A percentile compares a stretch with the other conserved stretches of the same genome.
Evolutionary conservation across 2,888 invertebrate genomes (phyloP).

Genomic region (Biston stratarius): DNA sequence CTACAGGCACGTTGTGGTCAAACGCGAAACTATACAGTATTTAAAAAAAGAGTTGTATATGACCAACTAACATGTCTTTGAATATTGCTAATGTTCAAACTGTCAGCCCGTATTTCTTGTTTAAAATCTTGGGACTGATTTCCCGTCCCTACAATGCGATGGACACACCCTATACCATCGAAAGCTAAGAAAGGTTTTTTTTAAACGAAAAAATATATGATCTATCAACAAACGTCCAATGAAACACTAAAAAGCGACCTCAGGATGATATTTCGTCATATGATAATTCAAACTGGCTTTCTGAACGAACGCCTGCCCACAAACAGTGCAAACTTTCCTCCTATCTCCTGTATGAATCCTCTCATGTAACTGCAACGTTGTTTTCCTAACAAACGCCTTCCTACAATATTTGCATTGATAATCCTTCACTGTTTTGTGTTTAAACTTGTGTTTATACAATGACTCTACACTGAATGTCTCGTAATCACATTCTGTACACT

Average conservation of each 20-base stretch:
- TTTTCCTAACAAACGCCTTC: slow-evolving; percentile 74
- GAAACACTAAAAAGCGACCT: slow-evolving; percentile 60
- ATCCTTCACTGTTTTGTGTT: slow-evolving; percentile 74
- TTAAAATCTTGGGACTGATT: too few species aligned
- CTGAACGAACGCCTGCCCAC: slow-evolving; percentile 77
- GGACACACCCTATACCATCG: too few species aligned
- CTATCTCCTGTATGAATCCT: slow-evolving; percentile 75
- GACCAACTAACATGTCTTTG: too few species aligned
- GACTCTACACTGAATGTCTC: slow-evolving; percentile 66
- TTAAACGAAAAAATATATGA: too few species aligned
- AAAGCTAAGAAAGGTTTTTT: too few species aligned
- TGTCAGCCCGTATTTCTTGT: too few species aligned
- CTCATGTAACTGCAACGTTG: slow-evolving; percentile 68
- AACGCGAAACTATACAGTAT: too few species aligned
- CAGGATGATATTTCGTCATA: slow-evolving; percentile 77
- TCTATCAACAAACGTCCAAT: too few species aligned
- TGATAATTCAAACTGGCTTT: slow-evolving; percentile 79
- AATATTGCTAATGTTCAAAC: too few species aligned
- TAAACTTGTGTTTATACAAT: slow-evolving; percentile 73
- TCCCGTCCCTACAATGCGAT: too few species aligned
- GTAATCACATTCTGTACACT: slow-evolving; percentile 71
- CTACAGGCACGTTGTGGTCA: too few species aligned
- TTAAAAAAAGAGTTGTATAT: too few species aligned
- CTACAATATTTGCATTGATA: slow-evolving; percentile 74
- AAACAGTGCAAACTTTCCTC: slow-evolving; percentile 68